These are phyloP conservation scores for Cancer borealis DNA, from an alignment of 2,888 invertebrate species.

Conservation along the genomic window DNA sequence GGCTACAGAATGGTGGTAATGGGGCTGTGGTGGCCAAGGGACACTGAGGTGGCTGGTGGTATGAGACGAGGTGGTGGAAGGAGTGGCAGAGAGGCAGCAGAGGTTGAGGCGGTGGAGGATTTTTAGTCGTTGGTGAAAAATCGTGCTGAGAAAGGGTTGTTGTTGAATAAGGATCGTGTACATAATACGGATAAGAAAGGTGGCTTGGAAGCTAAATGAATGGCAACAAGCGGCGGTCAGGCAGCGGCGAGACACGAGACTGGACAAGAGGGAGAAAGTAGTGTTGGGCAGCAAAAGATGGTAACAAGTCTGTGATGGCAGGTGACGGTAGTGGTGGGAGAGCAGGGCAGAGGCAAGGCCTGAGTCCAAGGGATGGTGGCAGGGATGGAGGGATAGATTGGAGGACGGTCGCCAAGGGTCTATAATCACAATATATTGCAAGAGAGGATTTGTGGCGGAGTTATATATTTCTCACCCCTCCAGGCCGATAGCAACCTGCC, in stretches of 20 bases:
- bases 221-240: background rate
- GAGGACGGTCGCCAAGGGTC: constrained; percentile 22
- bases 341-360: background rate
- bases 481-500: constrained; percentile 29
- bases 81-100: background rate
- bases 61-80: background rate
- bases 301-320: constrained; percentile 1
- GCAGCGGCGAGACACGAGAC: background rate
- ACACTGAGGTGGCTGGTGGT: background rate
- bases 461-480: constrained; percentile 37
- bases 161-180: background rate
- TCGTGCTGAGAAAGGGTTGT: background rate
- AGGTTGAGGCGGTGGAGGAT: background rate
- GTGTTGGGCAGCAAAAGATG: background rate
- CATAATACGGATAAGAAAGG: background rate
- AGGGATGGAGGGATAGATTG: constrained; percentile 40
- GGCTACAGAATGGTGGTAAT: constrained; percentile 23
- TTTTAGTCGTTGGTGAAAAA: background rate
- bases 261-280: background rate
- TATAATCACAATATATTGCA: constrained; percentile 40
- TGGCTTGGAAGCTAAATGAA: background rate
- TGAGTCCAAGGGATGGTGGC: constrained; percentile 24
- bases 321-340: background rate
- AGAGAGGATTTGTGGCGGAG: constrained; percentile 37
- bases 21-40: background rate